Evolutionary conservation across 2,888 invertebrate genomes (phyloP).

Genomic region (Carpatolechia fugitivella): DNA sequence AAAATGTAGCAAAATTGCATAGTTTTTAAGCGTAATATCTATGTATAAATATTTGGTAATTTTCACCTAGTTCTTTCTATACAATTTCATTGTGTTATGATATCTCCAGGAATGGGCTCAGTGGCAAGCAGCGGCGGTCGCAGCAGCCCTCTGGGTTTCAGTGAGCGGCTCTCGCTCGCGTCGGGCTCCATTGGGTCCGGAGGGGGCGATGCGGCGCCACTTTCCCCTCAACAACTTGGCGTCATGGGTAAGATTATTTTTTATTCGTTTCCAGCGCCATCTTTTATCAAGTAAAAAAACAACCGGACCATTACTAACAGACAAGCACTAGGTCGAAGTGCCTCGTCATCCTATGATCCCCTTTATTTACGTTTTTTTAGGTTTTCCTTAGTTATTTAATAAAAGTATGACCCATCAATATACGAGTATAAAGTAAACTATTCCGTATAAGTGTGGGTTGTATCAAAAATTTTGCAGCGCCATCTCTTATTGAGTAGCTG

Average conservation of each 20-base stretch:
- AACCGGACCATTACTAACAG: no score
- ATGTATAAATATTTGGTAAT: no score
- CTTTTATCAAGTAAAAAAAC: constrained; percentile 28
- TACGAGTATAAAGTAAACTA: not conserved
- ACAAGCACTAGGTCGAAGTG: no score
- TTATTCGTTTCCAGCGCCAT: constrained; percentile 28
- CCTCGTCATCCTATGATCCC: not conserved
- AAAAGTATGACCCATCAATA: no score
- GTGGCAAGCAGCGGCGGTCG: constrained; percentile 84
- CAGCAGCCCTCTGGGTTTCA: constrained; percentile 79
- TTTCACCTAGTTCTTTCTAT: no score
- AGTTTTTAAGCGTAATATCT: no score
- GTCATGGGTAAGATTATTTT: constrained; percentile 86
- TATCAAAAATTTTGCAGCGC: constrained; percentile 41
- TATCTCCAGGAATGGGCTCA: constrained; percentile 77
- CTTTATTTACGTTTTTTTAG: not conserved
- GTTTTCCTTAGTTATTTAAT: not conserved
- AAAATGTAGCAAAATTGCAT: no score
- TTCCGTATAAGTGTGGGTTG: constrained; percentile 1
- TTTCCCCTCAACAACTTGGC: constrained; percentile 93
- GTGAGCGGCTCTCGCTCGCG: constrained; percentile 83
- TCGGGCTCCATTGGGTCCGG: constrained; percentile 82
- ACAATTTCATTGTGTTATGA: not conserved
- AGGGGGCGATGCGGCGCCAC: constrained; percentile 80
- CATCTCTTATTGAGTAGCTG: constrained; percentile 53